Conservation (phyloP, 1,140 invertebrate genomes). For the Aphelinus atriplicis region DNA sequence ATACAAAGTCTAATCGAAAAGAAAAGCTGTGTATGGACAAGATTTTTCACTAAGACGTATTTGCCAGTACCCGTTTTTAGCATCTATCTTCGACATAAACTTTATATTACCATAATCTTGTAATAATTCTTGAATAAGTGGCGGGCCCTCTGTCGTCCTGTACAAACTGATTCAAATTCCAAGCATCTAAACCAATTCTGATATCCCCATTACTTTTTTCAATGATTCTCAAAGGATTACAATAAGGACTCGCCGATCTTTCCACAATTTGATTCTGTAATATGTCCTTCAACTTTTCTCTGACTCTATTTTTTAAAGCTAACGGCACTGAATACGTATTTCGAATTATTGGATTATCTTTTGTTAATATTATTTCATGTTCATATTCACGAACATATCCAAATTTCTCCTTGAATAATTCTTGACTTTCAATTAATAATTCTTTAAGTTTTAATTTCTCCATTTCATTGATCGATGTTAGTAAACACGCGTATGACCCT, state of each 20-base stretch:
- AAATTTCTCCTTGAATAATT: neutral
- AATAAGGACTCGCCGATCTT: neutral
- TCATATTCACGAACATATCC: neutral
- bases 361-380: neutral
- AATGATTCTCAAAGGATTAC: neutral
- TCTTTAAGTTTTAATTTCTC: neutral
- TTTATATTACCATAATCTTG: conserved; percentile 13
- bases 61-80: conserved; percentile 54
- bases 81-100: conserved; percentile 42
- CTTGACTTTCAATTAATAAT: neutral
- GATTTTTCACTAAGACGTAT: conserved; percentile 44
- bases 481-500: too few species aligned
- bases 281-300: conserved; percentile 38
- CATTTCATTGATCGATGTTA: too few species aligned
- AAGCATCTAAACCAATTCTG: neutral
- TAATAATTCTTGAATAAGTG: neutral
- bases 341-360: neutral
- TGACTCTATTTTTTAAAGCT: neutral
- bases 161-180: neutral
- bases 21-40: conserved; percentile 50
- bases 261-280: conserved; percentile 30
- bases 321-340: neutral
- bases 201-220: neutral
- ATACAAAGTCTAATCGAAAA: conserved; percentile 48
- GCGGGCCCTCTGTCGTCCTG: neutral